Conservation (phyloP, 2,888 invertebrate genomes). For the Ochlodes sylvanus region DNA sequence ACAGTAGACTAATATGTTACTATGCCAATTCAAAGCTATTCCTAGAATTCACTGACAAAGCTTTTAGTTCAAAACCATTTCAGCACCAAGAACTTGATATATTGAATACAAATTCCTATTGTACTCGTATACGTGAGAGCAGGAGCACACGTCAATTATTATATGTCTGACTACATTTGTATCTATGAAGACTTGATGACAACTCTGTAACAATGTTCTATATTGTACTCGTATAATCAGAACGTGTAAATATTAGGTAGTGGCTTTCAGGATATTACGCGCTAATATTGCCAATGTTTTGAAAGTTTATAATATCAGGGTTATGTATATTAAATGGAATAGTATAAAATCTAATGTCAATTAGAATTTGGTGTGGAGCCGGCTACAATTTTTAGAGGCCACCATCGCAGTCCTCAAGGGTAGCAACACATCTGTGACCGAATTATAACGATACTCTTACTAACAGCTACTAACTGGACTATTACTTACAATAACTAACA, state of each 20-base stretch:
- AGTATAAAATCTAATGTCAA: too few relatives aligned
- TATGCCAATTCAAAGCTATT: conserved; percentile 16
- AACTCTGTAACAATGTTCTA: not conserved
- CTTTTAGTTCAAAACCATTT: conserved; percentile 10
- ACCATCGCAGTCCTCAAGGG: too few relatives aligned
- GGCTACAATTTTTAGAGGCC: too few relatives aligned
- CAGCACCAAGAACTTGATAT: conserved; percentile 17
- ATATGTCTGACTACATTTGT: not conserved
- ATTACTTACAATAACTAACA: too few relatives aligned
- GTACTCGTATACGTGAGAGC: not conserved
- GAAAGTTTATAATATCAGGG: too few relatives aligned
- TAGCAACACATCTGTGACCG: too few relatives aligned
- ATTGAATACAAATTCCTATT: conserved; percentile 1
- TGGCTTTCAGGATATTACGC: not conserved
- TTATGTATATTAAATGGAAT: too few relatives aligned
- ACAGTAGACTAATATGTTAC: conserved; percentile 6
- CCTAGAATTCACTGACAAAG: conserved; percentile 18
- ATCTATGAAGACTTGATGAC: conserved; percentile 5
- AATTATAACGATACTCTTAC: too few relatives aligned
- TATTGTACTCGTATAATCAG: not conserved
- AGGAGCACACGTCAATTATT: conserved; percentile 1
- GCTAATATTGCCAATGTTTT: too few relatives aligned
- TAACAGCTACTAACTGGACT: too few relatives aligned
- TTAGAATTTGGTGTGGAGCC: too few relatives aligned
- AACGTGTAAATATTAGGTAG: conserved; percentile 9